Percentiles rank a stretch among this genome's conserved stretches.
Evolutionary conservation across 2,888 invertebrate genomes (phyloP).

Genomic region (Allolobophora icterica): DNA sequence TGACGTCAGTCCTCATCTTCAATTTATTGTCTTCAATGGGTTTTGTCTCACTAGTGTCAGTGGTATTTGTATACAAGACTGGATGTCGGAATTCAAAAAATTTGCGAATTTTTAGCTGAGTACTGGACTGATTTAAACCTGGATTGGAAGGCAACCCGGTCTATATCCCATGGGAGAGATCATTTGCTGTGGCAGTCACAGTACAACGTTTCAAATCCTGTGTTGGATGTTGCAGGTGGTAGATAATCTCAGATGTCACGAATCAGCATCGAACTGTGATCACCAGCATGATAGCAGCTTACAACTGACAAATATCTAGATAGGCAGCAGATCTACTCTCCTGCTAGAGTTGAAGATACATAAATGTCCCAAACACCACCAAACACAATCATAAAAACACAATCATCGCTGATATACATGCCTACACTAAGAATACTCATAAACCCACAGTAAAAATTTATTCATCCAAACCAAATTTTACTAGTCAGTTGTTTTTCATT

Average conservation of each 20-base stretch:
- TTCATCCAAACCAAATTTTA: no score
- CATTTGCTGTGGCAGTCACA: not conserved
- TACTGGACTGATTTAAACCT: not conserved
- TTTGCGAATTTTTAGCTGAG: not conserved
- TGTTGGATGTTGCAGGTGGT: not conserved
- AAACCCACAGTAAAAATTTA: no score
- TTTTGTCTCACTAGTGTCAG: no score
- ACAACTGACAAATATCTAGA: not conserved
- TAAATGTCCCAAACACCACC: no score
- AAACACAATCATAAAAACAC: no score
- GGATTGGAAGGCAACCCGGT: not conserved
- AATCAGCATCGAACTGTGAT: not conserved
- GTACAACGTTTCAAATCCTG: not conserved
- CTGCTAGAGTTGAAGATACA: not conserved
- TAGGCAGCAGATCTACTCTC: not conserved
- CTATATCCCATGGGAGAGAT: not conserved
- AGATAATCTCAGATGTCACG: not conserved
- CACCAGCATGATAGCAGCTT: not conserved
- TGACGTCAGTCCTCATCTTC: no score
- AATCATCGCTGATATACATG: no score
- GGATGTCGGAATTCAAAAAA: not conserved
- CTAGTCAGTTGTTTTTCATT: no score
- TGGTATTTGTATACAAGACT: not conserved
- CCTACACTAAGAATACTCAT: no score
- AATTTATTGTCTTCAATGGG: no score